Evolutionary conservation across 1,140 invertebrate genomes (phyloP), one percentile per base, ranked within the genome.

Genomic region (Vanessa atalanta): DNA sequence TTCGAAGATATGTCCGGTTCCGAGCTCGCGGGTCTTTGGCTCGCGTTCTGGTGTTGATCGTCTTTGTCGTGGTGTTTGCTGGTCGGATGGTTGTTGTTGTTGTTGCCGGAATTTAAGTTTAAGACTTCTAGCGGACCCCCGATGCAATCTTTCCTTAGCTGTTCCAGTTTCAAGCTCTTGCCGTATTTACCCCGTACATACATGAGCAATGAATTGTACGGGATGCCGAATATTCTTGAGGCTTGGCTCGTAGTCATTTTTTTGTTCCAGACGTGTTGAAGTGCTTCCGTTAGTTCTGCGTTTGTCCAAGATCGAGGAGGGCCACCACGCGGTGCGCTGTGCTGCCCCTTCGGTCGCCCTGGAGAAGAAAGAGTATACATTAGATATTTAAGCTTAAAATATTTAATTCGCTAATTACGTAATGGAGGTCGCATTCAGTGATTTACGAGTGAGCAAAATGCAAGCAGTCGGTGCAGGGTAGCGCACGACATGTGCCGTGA

Each of bases 171-270:
- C 23, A 98, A 92, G 79, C 96, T 97, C 87, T 98, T 98, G 2
- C 97, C 97, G 85, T 98, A 98, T 84, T 98, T 98, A 15, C 97
- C 97, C n/a, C 97, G 93, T 8, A 98, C 97, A 90, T 98, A 98
- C 97, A 98, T 98, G 15, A 98, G 93, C 2, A 98, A 92, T 23
- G 96, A 97, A 89, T 98, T 98, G 94, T 98, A 98, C 1, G 97
- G 97, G 65, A 98, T 98, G 8, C 97, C 97, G 87, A 97, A 98
- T 80, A 97, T 96, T 57, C 97, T 93, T 15, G 96, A 97, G 1
- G 97, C 97, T 89, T 98, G 97, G 75, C 97, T 97, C 1, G 97
- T 98, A n/a, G 97, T 98, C 96, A 98, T 98, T 84, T 97, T 97
- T 84, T 97, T 97, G 88, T 97, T 97, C 97, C 97, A 98, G 1